Conservation (phyloP, 1,140 invertebrate species). For the Lucilia cuprina region DNA sequence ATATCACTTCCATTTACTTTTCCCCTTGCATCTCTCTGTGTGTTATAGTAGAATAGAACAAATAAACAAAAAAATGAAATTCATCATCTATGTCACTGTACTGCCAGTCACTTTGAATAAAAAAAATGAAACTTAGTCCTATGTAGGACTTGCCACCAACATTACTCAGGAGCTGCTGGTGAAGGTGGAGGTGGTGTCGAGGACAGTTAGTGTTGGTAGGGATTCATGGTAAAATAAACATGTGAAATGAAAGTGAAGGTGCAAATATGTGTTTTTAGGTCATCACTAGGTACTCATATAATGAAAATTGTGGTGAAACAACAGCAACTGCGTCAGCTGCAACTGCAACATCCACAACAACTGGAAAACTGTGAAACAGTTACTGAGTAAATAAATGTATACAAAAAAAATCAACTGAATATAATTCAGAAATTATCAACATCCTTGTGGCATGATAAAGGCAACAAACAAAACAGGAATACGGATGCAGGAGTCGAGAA, state of each 20-base stretch:
- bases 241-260: slow-evolving; percentile 30
- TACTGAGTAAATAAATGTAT: neutral
- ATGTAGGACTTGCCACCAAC: neutral
- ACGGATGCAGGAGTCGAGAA: neutral
- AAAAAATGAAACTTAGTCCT: neutral
- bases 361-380: neutral
- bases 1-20: neutral
- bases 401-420: neutral
- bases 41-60: neutral
- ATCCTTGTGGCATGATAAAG: slow-evolving; percentile 11
- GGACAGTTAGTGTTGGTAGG: neutral
- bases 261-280: slow-evolving; percentile 32
- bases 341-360: neutral
- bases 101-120: slow-evolving; percentile 5
- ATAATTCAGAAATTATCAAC: slow-evolving; percentile 7
- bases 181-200: neutral
- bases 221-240: slow-evolving; percentile 26
- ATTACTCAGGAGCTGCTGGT: neutral
- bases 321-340: neutral
- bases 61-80: neutral
- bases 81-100: slow-evolving; percentile 11
- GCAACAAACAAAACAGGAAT: neutral
- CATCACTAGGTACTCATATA: neutral
- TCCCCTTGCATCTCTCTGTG: neutral
- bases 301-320: slow-evolving; percentile 3